Percentiles rank a stretch among this genome's conserved stretches.
These are phyloP conservation scores for Drosophila cardini DNA, from an alignment of 1,140 invertebrate species.

Conservation along the genomic window DNA sequence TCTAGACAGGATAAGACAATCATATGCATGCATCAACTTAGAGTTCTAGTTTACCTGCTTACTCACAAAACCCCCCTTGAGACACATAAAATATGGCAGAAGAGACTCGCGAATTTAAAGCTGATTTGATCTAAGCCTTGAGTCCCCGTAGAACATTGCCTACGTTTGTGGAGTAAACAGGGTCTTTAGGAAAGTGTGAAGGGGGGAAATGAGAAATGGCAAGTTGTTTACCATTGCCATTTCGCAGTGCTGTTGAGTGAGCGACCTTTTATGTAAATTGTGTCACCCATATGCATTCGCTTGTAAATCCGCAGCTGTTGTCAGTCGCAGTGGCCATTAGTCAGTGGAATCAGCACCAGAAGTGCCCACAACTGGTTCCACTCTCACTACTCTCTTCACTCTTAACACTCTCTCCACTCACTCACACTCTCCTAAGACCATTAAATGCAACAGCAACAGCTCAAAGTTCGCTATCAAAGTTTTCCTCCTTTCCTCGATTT, in stretches of 20 bases:
- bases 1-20: too few species aligned
- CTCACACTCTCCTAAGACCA: conserved; percentile 41
- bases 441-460: conserved; percentile 81
- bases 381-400: conserved; percentile 8
- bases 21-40: not conserved
- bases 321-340: conserved; percentile 27
- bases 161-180: not conserved
- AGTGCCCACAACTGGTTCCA: conserved; percentile 49
- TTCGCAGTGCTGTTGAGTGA: conserved; percentile 58
- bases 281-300: conserved; percentile 72
- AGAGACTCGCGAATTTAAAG: conserved; percentile 4
- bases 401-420: conserved; percentile 6
- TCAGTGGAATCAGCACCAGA: conserved; percentile 59
- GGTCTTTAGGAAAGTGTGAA: not conserved
- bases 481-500: conserved; percentile 18
- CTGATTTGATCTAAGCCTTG: conserved; percentile 26
- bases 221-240: conserved; percentile 32
- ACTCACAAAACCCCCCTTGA: not conserved
- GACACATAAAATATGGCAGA: conserved; percentile 12
- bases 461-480: conserved; percentile 40
- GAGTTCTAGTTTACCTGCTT: not conserved
- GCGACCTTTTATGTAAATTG: conserved; percentile 77
- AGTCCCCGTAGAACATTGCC: conserved; percentile 3
- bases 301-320: conserved; percentile 66
- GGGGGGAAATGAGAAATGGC: conserved; percentile 60